A percentile compares a stretch with the other conserved stretches of the same genome.
Conservation (phyloP, 2,113 vertebrate species). For the Nerophis ophidion region DNA sequence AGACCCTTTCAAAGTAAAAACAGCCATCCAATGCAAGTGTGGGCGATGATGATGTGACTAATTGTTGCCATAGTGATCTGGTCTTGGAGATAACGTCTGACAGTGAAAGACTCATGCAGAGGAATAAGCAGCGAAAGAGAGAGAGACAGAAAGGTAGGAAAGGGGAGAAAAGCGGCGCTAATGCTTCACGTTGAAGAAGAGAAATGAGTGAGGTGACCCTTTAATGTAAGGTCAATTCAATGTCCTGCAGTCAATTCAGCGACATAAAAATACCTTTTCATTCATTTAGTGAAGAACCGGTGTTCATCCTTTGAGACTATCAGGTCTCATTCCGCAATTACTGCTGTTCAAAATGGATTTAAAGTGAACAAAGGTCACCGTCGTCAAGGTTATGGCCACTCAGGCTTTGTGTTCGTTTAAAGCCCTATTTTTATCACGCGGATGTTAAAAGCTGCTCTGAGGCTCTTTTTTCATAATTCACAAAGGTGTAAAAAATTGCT, state of each 20-base stretch:
- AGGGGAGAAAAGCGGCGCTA: conserved; percentile 20
- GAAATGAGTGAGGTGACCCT: conserved; percentile 34
- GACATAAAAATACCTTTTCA: conserved; percentile 43
- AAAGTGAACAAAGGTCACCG: conserved; percentile 12
- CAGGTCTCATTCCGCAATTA: conserved; percentile 37
- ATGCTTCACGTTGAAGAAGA: conserved; percentile 41
- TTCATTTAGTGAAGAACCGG: conserved; percentile 38
- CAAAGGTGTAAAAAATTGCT: conserved; percentile 9
- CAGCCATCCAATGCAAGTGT: conserved; percentile 62
- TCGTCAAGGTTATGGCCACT: conserved; percentile 30
- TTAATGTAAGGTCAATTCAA: conserved; percentile 53
- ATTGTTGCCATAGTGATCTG: conserved; percentile 70
- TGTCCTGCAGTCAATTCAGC: conserved; percentile 33
- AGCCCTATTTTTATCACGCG: conserved; percentile 5
- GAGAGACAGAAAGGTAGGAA: conserved; percentile 12
- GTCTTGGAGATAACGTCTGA: conserved; percentile 59
- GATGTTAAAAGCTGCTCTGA: conserved; percentile 2
- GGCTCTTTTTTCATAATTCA: not conserved
- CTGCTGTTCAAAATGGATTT: conserved; percentile 36
- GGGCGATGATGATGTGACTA: conserved; percentile 67
- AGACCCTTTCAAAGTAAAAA: conserved; percentile 61
- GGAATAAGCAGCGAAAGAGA: conserved; percentile 21
- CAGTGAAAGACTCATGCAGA: conserved; percentile 22
- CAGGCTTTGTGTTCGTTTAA: not conserved
- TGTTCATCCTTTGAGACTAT: conserved; percentile 36